phyloP scores from a whole-genome alignment of 2,797 vertebrate species.

The Thamnophis elegans region DNA sequence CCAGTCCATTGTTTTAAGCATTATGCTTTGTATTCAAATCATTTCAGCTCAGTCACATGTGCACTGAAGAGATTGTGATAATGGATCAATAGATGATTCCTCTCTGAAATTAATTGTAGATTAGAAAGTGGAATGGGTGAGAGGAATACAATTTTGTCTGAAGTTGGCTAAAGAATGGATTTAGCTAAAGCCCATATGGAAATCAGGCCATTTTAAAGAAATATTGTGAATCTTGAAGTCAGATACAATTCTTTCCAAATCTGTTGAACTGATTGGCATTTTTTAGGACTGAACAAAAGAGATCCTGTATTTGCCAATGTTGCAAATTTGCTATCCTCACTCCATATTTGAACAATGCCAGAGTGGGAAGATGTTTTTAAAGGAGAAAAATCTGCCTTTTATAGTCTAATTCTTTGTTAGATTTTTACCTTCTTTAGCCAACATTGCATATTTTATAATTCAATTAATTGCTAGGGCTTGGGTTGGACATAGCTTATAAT shows the following conservation, averaged over 20 bases:
- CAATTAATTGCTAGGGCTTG: neutral
- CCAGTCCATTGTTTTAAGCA: neutral
- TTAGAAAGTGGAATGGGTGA: neutral
- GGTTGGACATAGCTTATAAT: neutral
- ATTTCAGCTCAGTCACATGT: neutral
- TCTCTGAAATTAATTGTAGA: neutral
- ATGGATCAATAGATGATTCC: fast-evolving
- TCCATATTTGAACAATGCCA: neutral
- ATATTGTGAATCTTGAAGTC: neutral
- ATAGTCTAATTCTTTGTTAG: neutral
- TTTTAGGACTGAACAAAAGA: neutral
- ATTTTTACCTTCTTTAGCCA: neutral
- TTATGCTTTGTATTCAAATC: neutral
- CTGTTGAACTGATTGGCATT: neutral
- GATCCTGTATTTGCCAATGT: neutral
- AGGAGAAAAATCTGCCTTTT: neutral
- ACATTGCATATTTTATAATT: neutral
- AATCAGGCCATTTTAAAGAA: neutral
- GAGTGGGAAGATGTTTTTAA: neutral
- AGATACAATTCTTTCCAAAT: neutral
- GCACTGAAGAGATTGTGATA: neutral
- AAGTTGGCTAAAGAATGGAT: neutral
- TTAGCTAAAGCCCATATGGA: neutral
- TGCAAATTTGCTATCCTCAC: neutral
- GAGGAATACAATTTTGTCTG: neutral